Percentiles rank a stretch among this genome's conserved stretches.
phyloP scores from a whole-genome alignment of 2,797 vertebrate genomes.

The Mus minutoides region DNA sequence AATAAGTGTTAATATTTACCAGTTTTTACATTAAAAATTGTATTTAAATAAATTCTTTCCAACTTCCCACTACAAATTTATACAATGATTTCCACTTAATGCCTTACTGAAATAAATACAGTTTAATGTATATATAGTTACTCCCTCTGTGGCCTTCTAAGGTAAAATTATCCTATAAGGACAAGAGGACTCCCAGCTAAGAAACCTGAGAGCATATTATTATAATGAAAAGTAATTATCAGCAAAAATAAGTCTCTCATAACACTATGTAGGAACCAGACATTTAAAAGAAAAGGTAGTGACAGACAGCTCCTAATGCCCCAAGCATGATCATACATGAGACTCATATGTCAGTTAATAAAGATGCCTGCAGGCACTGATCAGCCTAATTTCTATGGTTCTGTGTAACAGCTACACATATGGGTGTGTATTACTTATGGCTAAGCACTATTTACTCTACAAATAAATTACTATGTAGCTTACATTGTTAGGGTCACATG shows the following conservation, averaged over 20 bases:
- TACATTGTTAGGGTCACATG: conserved; percentile 72
- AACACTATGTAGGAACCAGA: neutral
- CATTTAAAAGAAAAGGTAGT: neutral
- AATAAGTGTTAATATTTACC: neutral
- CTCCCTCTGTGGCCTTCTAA: neutral
- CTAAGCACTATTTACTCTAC: conserved; percentile 81
- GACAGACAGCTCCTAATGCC: neutral
- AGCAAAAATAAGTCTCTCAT: neutral
- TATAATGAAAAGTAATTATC: neutral
- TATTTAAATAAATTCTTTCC: conserved; percentile 4
- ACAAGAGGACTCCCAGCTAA: neutral
- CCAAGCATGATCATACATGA: neutral
- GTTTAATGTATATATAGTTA: neutral
- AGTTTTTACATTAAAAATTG: conserved; percentile 36
- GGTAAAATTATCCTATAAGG: neutral
- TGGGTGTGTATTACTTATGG: conserved; percentile 63
- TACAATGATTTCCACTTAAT: conserved; percentile 13
- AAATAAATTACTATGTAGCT: conserved; percentile 79
- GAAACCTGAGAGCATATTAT: neutral
- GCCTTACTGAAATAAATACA: conserved; percentile 19
- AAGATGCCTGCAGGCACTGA: conserved; percentile 10
- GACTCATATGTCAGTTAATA: neutral
- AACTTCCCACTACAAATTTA: neutral
- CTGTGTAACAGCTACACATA: neutral
- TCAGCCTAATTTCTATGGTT: neutral